Evolutionary conservation across 2,888 invertebrate genomes (phyloP).

Genomic region (Heliconius charithonia): DNA sequence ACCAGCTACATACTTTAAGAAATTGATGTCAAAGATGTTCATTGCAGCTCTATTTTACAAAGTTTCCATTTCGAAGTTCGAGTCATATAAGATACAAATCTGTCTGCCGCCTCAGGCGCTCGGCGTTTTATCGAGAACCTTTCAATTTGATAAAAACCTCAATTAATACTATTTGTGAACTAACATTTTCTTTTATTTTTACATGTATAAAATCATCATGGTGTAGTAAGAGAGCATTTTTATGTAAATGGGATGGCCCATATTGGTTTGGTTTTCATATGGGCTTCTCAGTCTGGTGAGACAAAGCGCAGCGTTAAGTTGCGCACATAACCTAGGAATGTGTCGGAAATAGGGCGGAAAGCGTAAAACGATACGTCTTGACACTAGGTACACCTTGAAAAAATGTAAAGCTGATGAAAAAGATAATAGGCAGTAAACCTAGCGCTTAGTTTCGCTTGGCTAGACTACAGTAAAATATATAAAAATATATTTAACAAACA

Average conservation of each 20-base stretch:
- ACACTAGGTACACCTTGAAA: too few species aligned
- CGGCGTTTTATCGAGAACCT: constrained; percentile 82
- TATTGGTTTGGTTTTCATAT: too few species aligned
- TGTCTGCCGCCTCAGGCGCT: constrained; percentile 73
- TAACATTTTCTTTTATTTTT: constrained; percentile 40
- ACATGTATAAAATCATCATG: not conserved
- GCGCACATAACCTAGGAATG: too few species aligned
- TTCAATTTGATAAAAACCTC: constrained; percentile 80
- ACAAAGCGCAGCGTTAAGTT: too few species aligned
- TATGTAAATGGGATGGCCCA: not conserved
- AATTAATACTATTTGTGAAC: constrained; percentile 80
- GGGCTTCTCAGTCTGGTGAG: too few species aligned
- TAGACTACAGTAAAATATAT: not conserved
- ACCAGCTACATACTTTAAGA: constrained; percentile 54
- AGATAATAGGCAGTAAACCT: too few species aligned
- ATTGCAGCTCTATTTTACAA: constrained; percentile 60
- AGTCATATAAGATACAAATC: constrained; percentile 69
- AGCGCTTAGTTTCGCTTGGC: too few species aligned
- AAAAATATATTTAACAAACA: not conserved
- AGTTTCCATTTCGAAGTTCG: constrained; percentile 63
- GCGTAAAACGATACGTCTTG: too few species aligned
- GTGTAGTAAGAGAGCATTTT: not conserved
- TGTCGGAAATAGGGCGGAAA: too few species aligned
- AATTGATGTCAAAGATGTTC: constrained; percentile 67
- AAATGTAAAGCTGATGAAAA: too few species aligned